These are phyloP conservation scores for Macquaria ambigua DNA, from an alignment of 2,113 vertebrate species.

Conservation along the genomic window DNA sequence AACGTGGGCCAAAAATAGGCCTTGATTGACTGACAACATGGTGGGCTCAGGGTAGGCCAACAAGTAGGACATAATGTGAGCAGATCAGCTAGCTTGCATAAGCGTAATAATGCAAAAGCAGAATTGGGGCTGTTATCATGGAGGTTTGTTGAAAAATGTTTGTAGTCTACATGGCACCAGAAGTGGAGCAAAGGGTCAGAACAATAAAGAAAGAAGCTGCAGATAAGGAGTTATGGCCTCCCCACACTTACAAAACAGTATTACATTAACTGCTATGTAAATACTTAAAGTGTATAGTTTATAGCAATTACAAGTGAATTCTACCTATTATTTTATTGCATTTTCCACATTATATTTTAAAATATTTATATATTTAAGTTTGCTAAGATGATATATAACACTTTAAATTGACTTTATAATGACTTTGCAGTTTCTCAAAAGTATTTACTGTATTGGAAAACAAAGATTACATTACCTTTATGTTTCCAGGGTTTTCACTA, in stretches of 20 bases:
- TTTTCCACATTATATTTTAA: background rate
- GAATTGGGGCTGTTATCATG: background rate
- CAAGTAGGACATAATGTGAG: constrained; percentile 44
- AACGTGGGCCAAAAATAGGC: constrained; percentile 68
- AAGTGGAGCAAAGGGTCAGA: constrained; percentile 35
- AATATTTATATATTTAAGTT: too few species aligned
- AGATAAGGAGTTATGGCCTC: background rate
- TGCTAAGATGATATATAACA: background rate
- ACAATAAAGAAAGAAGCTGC: constrained; percentile 11
- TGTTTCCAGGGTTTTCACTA: background rate
- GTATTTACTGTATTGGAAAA: background rate
- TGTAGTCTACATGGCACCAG: constrained; percentile 1
- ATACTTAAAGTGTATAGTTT: background rate
- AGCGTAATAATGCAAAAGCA: constrained; percentile 21
- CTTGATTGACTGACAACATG: constrained; percentile 39
- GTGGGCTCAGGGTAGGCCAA: constrained; percentile 21
- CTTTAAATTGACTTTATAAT: background rate
- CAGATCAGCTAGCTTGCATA: constrained; percentile 41
- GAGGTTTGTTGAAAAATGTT: constrained; percentile 6
- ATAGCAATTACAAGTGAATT: background rate
- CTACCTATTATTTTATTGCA: background rate
- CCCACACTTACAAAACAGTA: background rate
- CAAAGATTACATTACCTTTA: background rate
- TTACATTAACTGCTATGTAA: background rate
- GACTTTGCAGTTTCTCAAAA: too few species aligned